These are phyloP conservation scores for Halictus ligatus DNA, from an alignment of 2,888 invertebrate genomes.

Conservation along the genomic window DNA sequence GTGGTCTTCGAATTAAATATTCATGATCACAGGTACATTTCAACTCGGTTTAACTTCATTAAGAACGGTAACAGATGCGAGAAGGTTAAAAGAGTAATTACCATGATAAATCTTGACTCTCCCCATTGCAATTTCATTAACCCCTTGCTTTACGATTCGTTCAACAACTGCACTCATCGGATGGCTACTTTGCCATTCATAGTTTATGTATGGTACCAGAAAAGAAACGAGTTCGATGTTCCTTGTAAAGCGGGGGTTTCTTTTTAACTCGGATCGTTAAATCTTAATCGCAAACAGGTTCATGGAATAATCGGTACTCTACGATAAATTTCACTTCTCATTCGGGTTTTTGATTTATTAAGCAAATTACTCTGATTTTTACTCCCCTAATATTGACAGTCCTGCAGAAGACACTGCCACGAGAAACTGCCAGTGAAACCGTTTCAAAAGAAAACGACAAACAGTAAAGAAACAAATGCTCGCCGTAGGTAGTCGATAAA, in stretches of 20 bases:
- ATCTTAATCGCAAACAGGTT: neutral
- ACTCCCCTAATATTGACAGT: neutral
- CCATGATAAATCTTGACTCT: slow-evolving; percentile 6
- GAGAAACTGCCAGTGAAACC: no score
- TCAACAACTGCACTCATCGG: neutral
- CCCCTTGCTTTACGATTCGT: neutral
- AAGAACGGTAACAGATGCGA: neutral
- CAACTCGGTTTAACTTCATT: neutral
- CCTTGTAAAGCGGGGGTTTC: no score
- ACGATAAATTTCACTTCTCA: neutral
- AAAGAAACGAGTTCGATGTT: neutral
- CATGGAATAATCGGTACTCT: neutral
- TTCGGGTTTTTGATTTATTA: neutral
- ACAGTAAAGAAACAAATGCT: neutral
- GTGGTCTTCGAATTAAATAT: neutral
- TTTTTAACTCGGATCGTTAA: neutral
- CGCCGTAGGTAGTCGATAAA: neutral
- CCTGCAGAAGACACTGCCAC: no score
- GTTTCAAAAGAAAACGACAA: no score
- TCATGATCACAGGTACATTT: neutral
- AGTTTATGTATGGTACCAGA: neutral
- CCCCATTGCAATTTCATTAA: neutral
- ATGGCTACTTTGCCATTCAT: neutral
- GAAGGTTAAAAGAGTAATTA: slow-evolving; percentile 2
- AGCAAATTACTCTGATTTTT: neutral